Percentiles rank a stretch among this genome's conserved stretches.
Conservation (phyloP, 92 coral and sea anemone genomes). For the Porites rus region DNA sequence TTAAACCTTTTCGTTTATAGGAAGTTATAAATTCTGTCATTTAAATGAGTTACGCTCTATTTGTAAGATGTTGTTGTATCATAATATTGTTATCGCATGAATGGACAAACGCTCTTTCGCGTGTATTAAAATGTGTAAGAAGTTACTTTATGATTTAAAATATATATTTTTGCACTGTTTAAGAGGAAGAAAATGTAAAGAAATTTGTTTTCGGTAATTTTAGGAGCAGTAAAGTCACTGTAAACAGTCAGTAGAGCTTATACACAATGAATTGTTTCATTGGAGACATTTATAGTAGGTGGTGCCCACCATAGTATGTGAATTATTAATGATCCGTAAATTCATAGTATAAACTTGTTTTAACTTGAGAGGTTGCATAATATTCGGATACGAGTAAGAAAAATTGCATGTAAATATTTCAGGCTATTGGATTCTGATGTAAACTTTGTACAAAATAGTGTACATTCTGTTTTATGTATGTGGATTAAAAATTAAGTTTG, state of each 20-base stretch:
- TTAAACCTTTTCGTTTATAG: neutral
- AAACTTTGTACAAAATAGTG: conserved; percentile 22
- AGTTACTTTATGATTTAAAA: conserved; percentile 1
- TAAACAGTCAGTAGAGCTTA: conserved; percentile 1
- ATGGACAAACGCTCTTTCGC: conserved; percentile 1
- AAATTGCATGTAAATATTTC: conserved; percentile 12
- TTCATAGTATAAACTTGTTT: neutral
- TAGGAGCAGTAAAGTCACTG: neutral
- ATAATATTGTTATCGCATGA: neutral
- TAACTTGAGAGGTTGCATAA: neutral
- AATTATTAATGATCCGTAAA: conserved; percentile 21
- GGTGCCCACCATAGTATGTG: conserved; percentile 33
- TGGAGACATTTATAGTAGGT: conserved; percentile 35
- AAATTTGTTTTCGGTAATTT: conserved; percentile 6
- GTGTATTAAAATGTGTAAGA: neutral
- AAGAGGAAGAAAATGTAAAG: neutral
- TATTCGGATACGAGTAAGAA: neutral
- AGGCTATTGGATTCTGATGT: conserved; percentile 1
- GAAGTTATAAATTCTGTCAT: conserved; percentile 15
- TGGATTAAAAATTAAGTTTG: neutral
- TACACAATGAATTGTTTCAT: conserved; percentile 21
- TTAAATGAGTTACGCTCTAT: conserved; percentile 18
- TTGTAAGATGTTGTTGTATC: conserved; percentile 14
- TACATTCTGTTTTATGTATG: conserved; percentile 8
- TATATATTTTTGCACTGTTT: neutral